These are phyloP conservation scores for Drosophila villosipedis DNA, from an alignment of 2,888 invertebrate species.

Conservation along the genomic window DNA sequence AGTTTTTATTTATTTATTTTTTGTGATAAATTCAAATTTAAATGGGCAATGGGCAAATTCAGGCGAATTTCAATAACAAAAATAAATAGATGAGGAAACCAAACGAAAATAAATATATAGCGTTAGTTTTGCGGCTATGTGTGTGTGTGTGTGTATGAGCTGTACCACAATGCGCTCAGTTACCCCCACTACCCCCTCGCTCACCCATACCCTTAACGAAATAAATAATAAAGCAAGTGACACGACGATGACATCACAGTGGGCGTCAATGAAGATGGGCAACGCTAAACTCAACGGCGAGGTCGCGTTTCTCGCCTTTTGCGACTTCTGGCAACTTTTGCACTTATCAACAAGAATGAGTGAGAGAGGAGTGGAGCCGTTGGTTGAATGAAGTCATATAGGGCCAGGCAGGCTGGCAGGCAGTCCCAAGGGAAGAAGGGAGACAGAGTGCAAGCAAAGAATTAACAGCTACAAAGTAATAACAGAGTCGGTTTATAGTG, in stretches of 20 bases:
- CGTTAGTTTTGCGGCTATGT: constrained; percentile 8
- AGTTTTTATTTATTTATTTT: constrained; percentile 16
- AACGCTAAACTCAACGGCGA: constrained; percentile 35
- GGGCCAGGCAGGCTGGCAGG: neutral
- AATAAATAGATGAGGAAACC: constrained; percentile 53
- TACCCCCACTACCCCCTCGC: constrained; percentile 1
- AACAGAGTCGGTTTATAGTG: neutral
- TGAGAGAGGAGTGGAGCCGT: constrained; percentile 1
- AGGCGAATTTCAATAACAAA: constrained; percentile 55
- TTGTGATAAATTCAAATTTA: constrained; percentile 47
- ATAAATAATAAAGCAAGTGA: constrained; percentile 54
- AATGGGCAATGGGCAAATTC: constrained; percentile 45
- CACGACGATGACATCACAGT: constrained; percentile 62
- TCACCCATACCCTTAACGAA: neutral
- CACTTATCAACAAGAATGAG: constrained; percentile 32
- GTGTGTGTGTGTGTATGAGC: neutral
- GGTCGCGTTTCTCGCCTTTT: constrained; percentile 27
- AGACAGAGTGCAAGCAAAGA: constrained; percentile 16
- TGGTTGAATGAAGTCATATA: constrained; percentile 64
- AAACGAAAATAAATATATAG: constrained; percentile 63
- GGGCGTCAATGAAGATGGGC: constrained; percentile 40
- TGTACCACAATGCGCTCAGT: neutral
- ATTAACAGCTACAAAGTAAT: constrained; percentile 24
- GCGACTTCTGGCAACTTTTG: constrained; percentile 21
- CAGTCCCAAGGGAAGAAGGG: constrained; percentile 40